A percentile compares a stretch with the other conserved stretches of the same genome.
These are phyloP conservation scores for Aphelenchoides besseyi DNA, from an alignment of 1,140 invertebrate species.

Conservation along the genomic window DNA sequence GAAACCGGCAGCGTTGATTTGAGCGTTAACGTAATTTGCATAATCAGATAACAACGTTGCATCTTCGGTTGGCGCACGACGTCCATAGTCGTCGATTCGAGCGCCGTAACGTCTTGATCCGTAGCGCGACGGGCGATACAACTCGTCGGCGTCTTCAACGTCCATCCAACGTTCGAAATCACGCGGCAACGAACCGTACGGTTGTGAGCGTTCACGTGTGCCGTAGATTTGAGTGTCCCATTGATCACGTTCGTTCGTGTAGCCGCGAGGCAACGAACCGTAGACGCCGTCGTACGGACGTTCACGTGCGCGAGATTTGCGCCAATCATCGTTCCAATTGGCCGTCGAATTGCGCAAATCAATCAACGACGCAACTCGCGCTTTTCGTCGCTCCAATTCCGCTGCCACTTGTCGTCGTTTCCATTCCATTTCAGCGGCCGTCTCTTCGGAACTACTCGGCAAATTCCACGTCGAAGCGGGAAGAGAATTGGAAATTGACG, in stretches of 20 bases:
- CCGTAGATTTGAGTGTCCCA: constrained; percentile 17
- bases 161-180: constrained; percentile 52
- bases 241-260: background rate
- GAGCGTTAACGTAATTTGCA: constrained; percentile 59
- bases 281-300: constrained; percentile 14
- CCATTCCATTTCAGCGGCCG: constrained; percentile 38
- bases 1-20: constrained; percentile 43
- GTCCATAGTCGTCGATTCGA: constrained; percentile 1
- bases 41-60: background rate
- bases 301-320: background rate
- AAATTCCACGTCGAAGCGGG: background rate
- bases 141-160: background rate
- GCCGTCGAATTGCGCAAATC: constrained; percentile 33
- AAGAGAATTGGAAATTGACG: constrained; percentile 34
- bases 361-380: constrained; percentile 36
- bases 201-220: constrained; percentile 20
- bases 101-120: background rate
- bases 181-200: constrained; percentile 57
- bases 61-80: background rate
- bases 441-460: constrained; percentile 31
- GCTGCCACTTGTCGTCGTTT: constrained; percentile 44
- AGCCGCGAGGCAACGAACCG: background rate
- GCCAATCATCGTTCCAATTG: background rate
- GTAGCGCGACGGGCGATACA: background rate
- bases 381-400: constrained; percentile 49